Evolutionary conservation across 2,888 invertebrate species (phyloP), one percentile per base, ranked within the genome.

Genomic region (Tiliacea aurago): DNA sequence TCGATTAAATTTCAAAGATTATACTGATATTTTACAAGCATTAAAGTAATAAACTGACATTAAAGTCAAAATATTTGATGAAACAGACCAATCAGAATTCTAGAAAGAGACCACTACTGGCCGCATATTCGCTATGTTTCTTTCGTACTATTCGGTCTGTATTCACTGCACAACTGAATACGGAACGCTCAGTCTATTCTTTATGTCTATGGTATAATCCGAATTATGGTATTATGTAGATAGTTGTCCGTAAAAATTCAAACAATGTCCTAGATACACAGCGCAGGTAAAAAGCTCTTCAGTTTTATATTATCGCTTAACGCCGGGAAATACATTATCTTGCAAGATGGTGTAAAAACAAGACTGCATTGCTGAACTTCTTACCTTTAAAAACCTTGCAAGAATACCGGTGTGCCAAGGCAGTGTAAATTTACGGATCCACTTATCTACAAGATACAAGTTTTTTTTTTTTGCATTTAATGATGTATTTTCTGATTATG

Each of bases 281-380:
- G 28, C 23, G 53, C 23, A 43, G 23, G 11, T 76, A 49, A 68
- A 75, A 61, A 68, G 59, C 59, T 51, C 7, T 75, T 61, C 45
- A 53, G 51, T 67, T 75, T 75, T 53, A 76, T 55, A 11, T 58
- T 51, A 65, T 37, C 49, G 20, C n/a, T 18, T 67, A 13, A 53
- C 45, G 33, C 37, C 49, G 9, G 73, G 43, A 18, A 78, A 49
- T n/a, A n/a, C 49, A 73, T 73, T 68, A 68, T 23, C 43, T 68
- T 73, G 64, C 68, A 78, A 20, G 53, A 73, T 59, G 28, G 28
- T 45, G 67, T 23, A 64, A 61, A 55, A 37, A 55, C 43, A 33
- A 62, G 20, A 20, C 37, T 73, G 58, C 51, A 64, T 66, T 28
- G 33, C 37, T 18, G n/a, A 78, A 45, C 55, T 41, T 70, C 61